phyloP scores from a whole-genome alignment of 2,888 invertebrate species.

The Rhodophaea formosa region DNA sequence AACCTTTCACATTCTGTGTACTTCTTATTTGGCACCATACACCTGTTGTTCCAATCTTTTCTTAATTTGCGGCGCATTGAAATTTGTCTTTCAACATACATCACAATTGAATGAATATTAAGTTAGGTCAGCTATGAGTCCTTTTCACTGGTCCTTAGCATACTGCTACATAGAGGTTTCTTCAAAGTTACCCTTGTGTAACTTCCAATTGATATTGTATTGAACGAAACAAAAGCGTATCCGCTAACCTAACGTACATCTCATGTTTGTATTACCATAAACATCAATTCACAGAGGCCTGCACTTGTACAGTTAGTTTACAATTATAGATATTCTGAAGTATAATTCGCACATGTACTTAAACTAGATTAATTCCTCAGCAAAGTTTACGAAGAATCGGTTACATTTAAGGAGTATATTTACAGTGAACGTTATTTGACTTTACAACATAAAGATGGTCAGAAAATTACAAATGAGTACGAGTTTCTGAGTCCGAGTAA shows the following conservation, averaged over 20 bases:
- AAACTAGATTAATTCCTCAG: conserved; percentile 12
- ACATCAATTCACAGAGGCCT: conserved; percentile 46
- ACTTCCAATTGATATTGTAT: conserved; percentile 34
- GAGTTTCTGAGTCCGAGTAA: background rate
- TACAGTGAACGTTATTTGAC: background rate
- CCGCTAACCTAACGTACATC: conserved; percentile 48
- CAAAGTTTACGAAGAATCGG: background rate
- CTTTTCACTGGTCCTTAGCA: conserved; percentile 38
- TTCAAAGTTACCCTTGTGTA: conserved; percentile 47
- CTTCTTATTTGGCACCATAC: conserved; percentile 20
- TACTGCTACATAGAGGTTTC: conserved; percentile 30
- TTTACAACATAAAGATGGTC: conserved; percentile 7
- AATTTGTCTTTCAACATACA: background rate
- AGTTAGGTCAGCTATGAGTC: conserved; percentile 18
- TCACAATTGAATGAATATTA: conserved; percentile 16
- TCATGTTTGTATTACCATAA: conserved; percentile 45
- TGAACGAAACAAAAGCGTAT: conserved; percentile 50
- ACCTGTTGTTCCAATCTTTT: background rate
- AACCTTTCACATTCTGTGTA: conserved; percentile 1
- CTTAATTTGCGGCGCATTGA: background rate
- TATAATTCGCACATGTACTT: conserved; percentile 6
- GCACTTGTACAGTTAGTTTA: conserved; percentile 38
- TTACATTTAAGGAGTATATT: conserved; percentile 3
- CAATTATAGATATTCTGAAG: background rate
- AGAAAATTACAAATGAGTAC: background rate